Evolutionary conservation across 37 sponge, comb jelly and placozoan species (phyloP), one percentile per base, ranked within the genome.

Genomic region (Ephydatia muelleri): DNA sequence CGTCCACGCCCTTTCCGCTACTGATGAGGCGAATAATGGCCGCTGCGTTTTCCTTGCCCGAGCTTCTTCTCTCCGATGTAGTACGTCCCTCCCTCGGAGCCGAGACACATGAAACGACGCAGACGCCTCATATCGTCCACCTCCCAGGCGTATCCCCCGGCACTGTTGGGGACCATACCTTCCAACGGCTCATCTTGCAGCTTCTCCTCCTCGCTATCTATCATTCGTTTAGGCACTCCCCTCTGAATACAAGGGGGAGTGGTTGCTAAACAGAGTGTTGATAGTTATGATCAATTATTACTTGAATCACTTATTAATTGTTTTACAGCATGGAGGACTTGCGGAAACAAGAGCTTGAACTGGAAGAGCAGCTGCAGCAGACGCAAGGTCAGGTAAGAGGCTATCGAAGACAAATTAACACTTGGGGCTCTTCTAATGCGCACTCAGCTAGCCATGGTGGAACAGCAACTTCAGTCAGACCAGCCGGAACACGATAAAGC

Each of bases 31-130:
- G 39, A 13, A 83, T 0, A 38, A 92, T 88, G 25, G 81, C 74
- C 73, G 72, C 68, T 9, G 92, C 92, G 29, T 92, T 92, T 83
- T 92, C 85, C 30, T 38, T 68, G 29, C 88, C 88, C n/a, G 21
- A 92, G 85, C 40, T 92, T 3, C 85, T 88, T 92, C 85, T 92
- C 88, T 1, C 82, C 76, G 36, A 73, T 83, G 85, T 92, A 92
- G 82, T 92, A 92, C 14, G 88, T 88, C 0, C 92, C 92, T 5
- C 92, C 88, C 67, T 92, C 92, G 28, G 92, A 88, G 2, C 92
- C 92, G 5, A 92, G 77, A 33, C 88, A 87, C 35, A 92, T 82
- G 74, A 92, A 92, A 31, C 92, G 80, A 0, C 78, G 69, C 33
- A 92, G 85, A 30, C 92, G 66, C 25, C 34, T 78, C 84, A 88